phyloP scores from a whole-genome alignment of 1,140 invertebrate genomes.

The Muscidifurax raptorellus region DNA sequence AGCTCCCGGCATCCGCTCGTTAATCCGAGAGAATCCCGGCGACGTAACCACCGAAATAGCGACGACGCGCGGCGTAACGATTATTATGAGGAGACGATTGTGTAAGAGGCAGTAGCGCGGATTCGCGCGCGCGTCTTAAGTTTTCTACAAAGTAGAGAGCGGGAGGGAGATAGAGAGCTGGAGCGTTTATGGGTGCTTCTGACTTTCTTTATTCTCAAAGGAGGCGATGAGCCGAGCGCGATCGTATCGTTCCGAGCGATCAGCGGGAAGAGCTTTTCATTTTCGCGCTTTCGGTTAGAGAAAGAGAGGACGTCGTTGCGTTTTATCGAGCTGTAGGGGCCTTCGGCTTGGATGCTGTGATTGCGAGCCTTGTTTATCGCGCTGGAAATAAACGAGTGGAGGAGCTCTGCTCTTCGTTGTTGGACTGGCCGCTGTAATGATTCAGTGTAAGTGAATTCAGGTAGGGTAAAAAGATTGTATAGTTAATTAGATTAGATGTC shows the following conservation, averaged over 20 bases:
- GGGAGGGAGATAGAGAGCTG: too few species aligned
- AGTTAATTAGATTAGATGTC: too few species aligned
- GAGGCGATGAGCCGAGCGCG: not conserved
- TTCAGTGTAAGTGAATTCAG: too few species aligned
- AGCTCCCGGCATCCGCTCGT: not conserved
- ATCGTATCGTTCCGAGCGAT: not conserved
- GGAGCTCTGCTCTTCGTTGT: not conserved
- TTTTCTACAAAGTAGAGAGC: not conserved
- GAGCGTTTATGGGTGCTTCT: not conserved
- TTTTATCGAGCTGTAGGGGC: not conserved
- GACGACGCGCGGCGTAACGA: not conserved
- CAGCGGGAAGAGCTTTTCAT: not conserved
- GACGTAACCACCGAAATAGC: slow-evolving; percentile 1
- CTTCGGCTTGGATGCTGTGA: not conserved
- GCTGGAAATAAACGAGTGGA: not conserved
- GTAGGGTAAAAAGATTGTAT: too few species aligned
- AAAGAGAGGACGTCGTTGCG: not conserved
- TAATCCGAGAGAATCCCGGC: not conserved
- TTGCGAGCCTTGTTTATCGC: not conserved
- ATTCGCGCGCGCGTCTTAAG: not conserved
- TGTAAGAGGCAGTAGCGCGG: not conserved
- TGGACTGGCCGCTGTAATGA: not conserved
- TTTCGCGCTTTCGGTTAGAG: not conserved
- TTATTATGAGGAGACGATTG: not conserved
- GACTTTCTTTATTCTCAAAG: not conserved